Evolutionary conservation across 1,140 invertebrate species (phyloP).

Genomic region (Drosophila ananassae): DNA sequence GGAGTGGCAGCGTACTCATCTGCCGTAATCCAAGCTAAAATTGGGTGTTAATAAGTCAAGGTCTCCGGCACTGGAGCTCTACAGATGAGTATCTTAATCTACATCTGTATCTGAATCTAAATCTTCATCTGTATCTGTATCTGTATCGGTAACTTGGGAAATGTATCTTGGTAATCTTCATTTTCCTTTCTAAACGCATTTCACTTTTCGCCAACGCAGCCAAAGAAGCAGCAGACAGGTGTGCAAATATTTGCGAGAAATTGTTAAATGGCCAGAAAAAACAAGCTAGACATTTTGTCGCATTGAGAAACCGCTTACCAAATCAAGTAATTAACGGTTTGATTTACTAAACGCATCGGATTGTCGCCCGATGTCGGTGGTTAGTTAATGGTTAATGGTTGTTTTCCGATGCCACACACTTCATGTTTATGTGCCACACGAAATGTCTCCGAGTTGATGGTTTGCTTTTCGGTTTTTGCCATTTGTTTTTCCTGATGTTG

Average conservation of each 20-base stretch:
- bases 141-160: slow-evolving; percentile 3
- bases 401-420: slow-evolving; percentile 32
- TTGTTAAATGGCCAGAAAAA: slow-evolving; percentile 37
- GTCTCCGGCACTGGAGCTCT: slow-evolving; percentile 54
- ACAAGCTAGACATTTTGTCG: slow-evolving; percentile 28
- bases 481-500: slow-evolving; percentile 34
- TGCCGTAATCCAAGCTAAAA: slow-evolving; percentile 37
- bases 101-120: neutral
- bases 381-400: slow-evolving; percentile 21
- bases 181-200: slow-evolving; percentile 77
- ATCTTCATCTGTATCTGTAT: slow-evolving; percentile 1
- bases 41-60: slow-evolving; percentile 74
- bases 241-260: slow-evolving; percentile 69
- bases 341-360: slow-evolving; percentile 78
- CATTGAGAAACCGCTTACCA: slow-evolving; percentile 75
- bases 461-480: slow-evolving; percentile 20
- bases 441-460: slow-evolving; percentile 43
- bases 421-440: slow-evolving; percentile 41
- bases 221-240: slow-evolving; percentile 22
- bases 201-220: slow-evolving; percentile 58
- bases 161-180: slow-evolving; percentile 23
- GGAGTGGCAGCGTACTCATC: slow-evolving; percentile 13
- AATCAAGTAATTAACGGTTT: slow-evolving; percentile 80
- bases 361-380: slow-evolving; percentile 54
- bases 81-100: neutral